phyloP scores from a whole-genome alignment of 2,888 invertebrate genomes.

The Nudaria mundana region DNA sequence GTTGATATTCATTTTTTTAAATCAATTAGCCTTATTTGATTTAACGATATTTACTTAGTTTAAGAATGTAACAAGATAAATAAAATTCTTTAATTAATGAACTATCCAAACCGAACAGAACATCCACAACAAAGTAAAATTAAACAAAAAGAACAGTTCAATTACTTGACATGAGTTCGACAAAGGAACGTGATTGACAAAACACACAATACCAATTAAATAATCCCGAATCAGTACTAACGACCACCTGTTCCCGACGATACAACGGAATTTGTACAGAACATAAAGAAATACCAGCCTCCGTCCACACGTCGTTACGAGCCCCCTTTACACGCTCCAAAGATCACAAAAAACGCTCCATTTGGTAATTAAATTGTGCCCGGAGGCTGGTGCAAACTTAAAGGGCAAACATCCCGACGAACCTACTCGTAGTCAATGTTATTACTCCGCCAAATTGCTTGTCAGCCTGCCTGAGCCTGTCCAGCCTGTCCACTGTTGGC shows the following conservation, averaged over 20 bases:
- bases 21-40: too few species aligned
- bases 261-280: slow-evolving; percentile 8
- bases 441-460: slow-evolving; percentile 47
- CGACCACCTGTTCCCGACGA: slow-evolving; percentile 18
- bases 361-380: slow-evolving; percentile 74
- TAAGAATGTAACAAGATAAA: too few species aligned
- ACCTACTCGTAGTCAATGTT: slow-evolving; percentile 22
- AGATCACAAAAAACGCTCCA: slow-evolving; percentile 67
- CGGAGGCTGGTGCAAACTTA: slow-evolving; percentile 50
- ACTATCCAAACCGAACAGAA: background rate
- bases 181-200: slow-evolving; percentile 11
- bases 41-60: too few species aligned
- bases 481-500: slow-evolving; percentile 17
- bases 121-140: slow-evolving; percentile 1
- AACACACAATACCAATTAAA: slow-evolving; percentile 31
- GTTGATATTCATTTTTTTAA: too few species aligned
- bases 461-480: slow-evolving; percentile 43
- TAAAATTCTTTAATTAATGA: background rate
- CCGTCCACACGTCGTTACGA: slow-evolving; percentile 35
- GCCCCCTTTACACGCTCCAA: slow-evolving; percentile 50
- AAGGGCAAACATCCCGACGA: slow-evolving; percentile 51
- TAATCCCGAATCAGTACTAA: slow-evolving; percentile 19
- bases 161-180: slow-evolving; percentile 6
- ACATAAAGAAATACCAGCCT: slow-evolving; percentile 19
- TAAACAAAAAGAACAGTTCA: slow-evolving; percentile 6